Percentiles rank a stretch among this genome's conserved stretches.
These are phyloP conservation scores for Melitaea cinxia DNA, from an alignment of 1,140 invertebrate genomes.

Conservation along the genomic window DNA sequence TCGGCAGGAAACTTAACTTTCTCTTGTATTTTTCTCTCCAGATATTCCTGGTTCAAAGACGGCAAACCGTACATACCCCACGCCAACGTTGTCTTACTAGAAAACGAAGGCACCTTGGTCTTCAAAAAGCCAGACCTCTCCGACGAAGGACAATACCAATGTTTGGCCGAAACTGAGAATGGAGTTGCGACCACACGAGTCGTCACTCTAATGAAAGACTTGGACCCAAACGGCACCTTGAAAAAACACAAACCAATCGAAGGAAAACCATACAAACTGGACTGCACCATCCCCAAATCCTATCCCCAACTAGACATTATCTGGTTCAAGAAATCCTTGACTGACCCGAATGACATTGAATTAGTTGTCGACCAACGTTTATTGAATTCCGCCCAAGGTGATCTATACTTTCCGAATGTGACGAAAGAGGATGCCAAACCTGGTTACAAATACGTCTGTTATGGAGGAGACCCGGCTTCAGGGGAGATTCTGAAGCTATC, in stretches of 20 bases:
- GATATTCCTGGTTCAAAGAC: constrained; percentile 42
- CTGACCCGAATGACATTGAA: constrained; percentile 30
- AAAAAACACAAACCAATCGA: constrained; percentile 52
- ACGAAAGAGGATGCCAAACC: constrained; percentile 48
- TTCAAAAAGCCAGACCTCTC: constrained; percentile 42
- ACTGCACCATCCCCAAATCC: constrained; percentile 49
- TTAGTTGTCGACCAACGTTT: constrained; percentile 43
- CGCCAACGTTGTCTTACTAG: constrained; percentile 33
- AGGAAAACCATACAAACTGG: constrained; percentile 53
- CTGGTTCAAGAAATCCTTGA: constrained; percentile 47
- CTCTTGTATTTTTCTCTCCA: no score
- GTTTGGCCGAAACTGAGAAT: constrained; percentile 44
- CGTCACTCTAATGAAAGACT: constrained; percentile 44
- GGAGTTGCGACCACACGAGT: constrained; percentile 49
- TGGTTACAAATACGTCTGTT: constrained; percentile 62
- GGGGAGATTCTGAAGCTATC: constrained; percentile 47
- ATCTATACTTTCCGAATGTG: constrained; percentile 55
- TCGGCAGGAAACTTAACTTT: no score
- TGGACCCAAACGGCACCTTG: constrained; percentile 34
- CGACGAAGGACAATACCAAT: constrained; percentile 56
- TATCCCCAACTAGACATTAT: constrained; percentile 61
- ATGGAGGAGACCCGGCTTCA: constrained; percentile 46
- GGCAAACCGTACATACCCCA: constrained; percentile 28
- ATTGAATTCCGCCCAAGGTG: constrained; percentile 53
- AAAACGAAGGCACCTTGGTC: constrained; percentile 48